Base-by-base conservation (phyloP, 2,113 vertebrate genomes). In the Callospermophilus lateralis region DNA sequence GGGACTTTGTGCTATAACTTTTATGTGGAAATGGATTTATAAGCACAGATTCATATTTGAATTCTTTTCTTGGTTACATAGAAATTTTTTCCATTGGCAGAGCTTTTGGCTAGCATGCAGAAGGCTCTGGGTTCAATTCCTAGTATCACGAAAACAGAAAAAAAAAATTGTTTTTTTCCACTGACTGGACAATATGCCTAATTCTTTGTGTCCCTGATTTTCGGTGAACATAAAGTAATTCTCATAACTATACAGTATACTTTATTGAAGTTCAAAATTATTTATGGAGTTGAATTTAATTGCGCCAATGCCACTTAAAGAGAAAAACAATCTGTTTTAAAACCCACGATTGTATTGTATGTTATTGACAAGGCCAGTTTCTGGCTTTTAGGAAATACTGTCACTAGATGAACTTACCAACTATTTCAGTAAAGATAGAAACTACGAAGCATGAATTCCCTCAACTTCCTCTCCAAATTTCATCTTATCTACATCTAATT, bases 401-500 rank as follows among this genome's bases (percentile, higher is more conserved):
- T 90, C 32, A 51, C 87, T 76, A 92, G 42, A 90, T 37, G 58
- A 90, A 26, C 65, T 92, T 88, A 70, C 68, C 76, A 88, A 84
- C 45, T 48, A 74, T 89, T 73, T 84, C 76, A 63, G 30, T 63
- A 73, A 42, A 94, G 65, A 94, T 7, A 48, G 53, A 88, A 68
- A 80, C 39, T 37, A 77, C 30, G 32, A 92, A 90, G 34, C 39
- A 63, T 39, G 53, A 81, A 93, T 84, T 90, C 90, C 87, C 45
- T 95, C 92, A 61, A 61, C 84, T 61, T 96, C 51, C 48, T 95
- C 16, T 93, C 79, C 42, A 84, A 19, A 19, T 22, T 73, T 87
- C 51, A 92, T 94, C 67, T 92, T 88, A 87, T 84, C 58, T 77
- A 61, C 28, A 84, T 88, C 32, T 58, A 80, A 20, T 79, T 93